phyloP scores from a whole-genome alignment of 2,888 invertebrate genomes.

The Mystacides longicornis region DNA sequence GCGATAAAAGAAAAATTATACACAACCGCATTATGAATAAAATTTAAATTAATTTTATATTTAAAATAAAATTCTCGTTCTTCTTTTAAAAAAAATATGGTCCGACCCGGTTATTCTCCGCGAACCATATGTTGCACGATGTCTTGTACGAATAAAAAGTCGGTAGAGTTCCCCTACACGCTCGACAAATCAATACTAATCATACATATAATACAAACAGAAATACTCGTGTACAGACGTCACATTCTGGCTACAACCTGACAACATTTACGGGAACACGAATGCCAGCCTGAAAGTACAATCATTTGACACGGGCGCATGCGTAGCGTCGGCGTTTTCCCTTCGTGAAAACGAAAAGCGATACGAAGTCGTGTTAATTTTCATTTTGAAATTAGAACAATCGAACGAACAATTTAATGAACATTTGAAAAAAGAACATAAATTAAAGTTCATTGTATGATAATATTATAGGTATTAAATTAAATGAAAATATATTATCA shows the following conservation, averaged over 20 bases:
- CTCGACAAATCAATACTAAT: neutral
- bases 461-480: too few relatives aligned
- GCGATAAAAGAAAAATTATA: neutral
- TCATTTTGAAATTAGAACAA: too few relatives aligned
- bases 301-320: neutral
- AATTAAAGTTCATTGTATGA: too few relatives aligned
- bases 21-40: neutral
- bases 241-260: neutral
- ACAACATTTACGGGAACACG: neutral
- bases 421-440: too few relatives aligned
- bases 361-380: too few relatives aligned
- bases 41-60: neutral
- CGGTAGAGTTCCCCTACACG: neutral
- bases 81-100: neutral
- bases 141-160: neutral
- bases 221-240: neutral
- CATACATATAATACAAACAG: neutral
- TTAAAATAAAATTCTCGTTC: neutral
- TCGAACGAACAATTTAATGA: too few relatives aligned
- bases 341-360: too few relatives aligned
- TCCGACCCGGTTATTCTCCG: neutral
- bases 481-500: too few relatives aligned
- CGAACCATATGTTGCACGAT: slow-evolving; percentile 4
- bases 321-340: too few relatives aligned
- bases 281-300: neutral